Evolutionary conservation across 1,140 invertebrate species (phyloP).

Genomic region (Orchestia grillus): DNA sequence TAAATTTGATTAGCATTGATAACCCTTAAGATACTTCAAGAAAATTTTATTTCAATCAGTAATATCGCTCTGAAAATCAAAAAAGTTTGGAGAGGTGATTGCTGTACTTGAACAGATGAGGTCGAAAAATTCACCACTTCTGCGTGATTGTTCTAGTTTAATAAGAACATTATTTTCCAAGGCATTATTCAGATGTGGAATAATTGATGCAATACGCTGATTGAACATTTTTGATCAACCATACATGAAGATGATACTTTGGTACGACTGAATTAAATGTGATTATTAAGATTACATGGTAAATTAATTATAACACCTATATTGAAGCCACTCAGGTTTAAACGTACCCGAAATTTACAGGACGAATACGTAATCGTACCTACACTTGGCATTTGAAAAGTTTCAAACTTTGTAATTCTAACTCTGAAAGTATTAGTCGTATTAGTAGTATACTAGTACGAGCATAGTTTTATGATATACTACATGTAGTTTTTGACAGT

Average conservation of each 20-base stretch:
- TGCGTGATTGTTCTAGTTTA: not conserved
- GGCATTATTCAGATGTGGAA: not conserved
- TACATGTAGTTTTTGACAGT: too few species aligned
- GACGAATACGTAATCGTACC: not conserved
- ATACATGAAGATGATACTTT: not conserved
- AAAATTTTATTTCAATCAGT: not conserved
- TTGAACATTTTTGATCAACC: not conserved
- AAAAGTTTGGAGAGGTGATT: not conserved
- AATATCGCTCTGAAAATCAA: not conserved
- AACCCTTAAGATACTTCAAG: too few species aligned
- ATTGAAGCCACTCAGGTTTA: not conserved
- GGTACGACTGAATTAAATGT: not conserved
- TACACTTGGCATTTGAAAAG: not conserved
- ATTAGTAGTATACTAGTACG: not conserved
- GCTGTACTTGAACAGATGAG: not conserved
- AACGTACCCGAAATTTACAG: not conserved
- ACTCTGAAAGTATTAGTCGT: not conserved
- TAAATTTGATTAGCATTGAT: too few species aligned
- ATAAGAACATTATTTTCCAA: not conserved
- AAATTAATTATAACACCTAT: not conserved
- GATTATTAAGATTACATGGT: not conserved
- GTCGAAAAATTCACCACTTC: not conserved
- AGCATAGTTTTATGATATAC: too few species aligned
- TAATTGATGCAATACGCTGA: not conserved
- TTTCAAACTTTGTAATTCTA: not conserved